These are phyloP conservation scores for Cygnus atratus DNA, from an alignment of 2,113 vertebrate genomes.

Conservation along the genomic window DNA sequence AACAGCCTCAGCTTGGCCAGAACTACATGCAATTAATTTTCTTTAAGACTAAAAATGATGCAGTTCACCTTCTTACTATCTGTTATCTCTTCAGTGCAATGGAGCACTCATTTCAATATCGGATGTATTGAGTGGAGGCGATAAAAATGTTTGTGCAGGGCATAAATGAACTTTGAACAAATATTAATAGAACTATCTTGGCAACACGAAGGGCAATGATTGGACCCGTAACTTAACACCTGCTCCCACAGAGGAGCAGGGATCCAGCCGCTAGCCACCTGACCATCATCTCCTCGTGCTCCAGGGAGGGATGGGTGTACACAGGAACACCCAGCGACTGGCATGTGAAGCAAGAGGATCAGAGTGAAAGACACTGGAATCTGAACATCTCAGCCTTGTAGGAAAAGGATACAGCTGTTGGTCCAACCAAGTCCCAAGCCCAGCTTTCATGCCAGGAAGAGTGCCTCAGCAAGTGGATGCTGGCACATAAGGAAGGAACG, in stretches of 20 bases:
- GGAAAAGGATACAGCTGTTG: not conserved
- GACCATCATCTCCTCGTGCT: not conserved
- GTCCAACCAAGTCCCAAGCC: not conserved
- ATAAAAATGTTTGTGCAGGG: not conserved
- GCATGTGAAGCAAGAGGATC: not conserved
- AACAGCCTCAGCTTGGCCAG: not conserved
- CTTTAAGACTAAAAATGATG: not conserved
- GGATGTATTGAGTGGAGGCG: not conserved
- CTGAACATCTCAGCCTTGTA: not conserved
- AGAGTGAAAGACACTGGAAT: not conserved
- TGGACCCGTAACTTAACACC: not conserved
- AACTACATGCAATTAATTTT: not conserved
- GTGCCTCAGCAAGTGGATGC: not conserved
- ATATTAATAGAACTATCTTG: not conserved
- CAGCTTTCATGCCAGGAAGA: not conserved
- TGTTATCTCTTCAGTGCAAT: not conserved
- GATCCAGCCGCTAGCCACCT: not conserved
- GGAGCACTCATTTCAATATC: not conserved
- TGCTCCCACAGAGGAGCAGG: not conserved
- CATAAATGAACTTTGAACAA: not conserved
- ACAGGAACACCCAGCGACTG: not conserved
- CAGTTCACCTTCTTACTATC: not conserved
- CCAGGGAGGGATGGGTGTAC: not conserved
- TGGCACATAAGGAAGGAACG: not conserved
- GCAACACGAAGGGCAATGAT: not conserved